These are phyloP conservation scores for Eupithecia tripunctaria DNA, from an alignment of 2,888 invertebrate species.

Conservation along the genomic window DNA sequence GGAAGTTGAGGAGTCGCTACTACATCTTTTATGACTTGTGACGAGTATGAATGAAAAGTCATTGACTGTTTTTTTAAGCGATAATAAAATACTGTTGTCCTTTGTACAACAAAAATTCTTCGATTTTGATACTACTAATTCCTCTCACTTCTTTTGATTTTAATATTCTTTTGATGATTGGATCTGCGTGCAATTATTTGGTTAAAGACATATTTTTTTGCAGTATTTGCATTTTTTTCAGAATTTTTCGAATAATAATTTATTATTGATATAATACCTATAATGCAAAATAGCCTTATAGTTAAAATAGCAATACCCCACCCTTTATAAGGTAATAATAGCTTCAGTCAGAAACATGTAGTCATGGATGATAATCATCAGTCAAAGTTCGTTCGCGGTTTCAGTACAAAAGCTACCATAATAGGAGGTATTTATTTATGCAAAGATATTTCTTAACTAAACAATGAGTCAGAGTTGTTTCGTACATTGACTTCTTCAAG, in stretches of 20 bases:
- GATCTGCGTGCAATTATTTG: not conserved
- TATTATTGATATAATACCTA: too few species aligned
- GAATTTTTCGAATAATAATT: not conserved
- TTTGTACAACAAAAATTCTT: not conserved
- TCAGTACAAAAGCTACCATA: conserved; percentile 53
- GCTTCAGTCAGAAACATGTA: not conserved
- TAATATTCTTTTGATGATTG: not conserved
- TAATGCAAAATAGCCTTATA: too few species aligned
- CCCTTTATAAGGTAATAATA: not conserved
- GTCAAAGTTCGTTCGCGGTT: conserved; percentile 48
- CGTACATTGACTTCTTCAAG: conserved; percentile 71
- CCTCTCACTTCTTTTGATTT: not conserved
- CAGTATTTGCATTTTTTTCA: not conserved
- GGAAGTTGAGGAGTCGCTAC: not conserved
- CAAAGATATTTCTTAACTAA: conserved; percentile 59
- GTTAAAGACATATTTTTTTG: not conserved
- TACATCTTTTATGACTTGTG: not conserved
- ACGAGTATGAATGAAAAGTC: not conserved
- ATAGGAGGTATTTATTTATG: conserved; percentile 50
- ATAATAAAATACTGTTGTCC: not conserved
- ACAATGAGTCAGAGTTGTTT: conserved; percentile 66
- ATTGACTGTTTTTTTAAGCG: not conserved
- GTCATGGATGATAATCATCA: conserved; percentile 19
- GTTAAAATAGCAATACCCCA: not conserved
- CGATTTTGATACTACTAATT: not conserved